These are phyloP conservation scores for Orchesellides sinensis DNA, from an alignment of 2,888 invertebrate genomes.

Conservation along the genomic window DNA sequence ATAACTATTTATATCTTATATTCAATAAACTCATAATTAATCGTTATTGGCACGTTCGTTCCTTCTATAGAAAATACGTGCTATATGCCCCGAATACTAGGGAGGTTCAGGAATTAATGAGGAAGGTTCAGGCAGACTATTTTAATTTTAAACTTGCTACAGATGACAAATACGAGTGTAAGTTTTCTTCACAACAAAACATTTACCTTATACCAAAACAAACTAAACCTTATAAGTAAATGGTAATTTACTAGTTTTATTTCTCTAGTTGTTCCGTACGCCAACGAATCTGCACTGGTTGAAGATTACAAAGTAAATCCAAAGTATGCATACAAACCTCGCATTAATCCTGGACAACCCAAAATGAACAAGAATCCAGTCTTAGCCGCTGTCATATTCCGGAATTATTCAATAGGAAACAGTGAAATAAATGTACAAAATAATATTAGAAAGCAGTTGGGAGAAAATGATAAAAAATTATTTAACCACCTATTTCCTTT, in stretches of 20 bases:
- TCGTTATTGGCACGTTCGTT: neutral
- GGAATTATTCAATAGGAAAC: constrained; percentile 9
- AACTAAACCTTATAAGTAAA: neutral
- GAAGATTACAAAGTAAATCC: constrained; percentile 23
- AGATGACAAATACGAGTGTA: neutral
- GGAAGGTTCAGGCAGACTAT: neutral
- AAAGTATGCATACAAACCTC: neutral
- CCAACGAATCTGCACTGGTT: constrained; percentile 20
- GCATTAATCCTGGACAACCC: neutral
- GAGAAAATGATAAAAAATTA: neutral
- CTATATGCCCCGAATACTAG: constrained; percentile 35
- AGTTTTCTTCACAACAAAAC: neutral
- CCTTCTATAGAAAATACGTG: constrained; percentile 20
- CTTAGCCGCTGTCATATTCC: constrained; percentile 70
- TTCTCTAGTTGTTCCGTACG: constrained; percentile 30
- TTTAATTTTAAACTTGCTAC: neutral
- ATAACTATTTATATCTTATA: neutral
- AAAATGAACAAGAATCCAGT: constrained; percentile 40
- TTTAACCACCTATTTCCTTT: neutral
- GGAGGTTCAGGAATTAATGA: constrained; percentile 14
- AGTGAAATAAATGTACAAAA: constrained; percentile 28
- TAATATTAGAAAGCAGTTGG: neutral
- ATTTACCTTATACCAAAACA: neutral
- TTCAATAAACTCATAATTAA: neutral
- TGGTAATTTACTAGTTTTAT: neutral